These are phyloP conservation scores for Sebastiscus albofasciatus DNA, from an alignment of 2,797 vertebrate genomes.

Conservation along the genomic window DNA sequence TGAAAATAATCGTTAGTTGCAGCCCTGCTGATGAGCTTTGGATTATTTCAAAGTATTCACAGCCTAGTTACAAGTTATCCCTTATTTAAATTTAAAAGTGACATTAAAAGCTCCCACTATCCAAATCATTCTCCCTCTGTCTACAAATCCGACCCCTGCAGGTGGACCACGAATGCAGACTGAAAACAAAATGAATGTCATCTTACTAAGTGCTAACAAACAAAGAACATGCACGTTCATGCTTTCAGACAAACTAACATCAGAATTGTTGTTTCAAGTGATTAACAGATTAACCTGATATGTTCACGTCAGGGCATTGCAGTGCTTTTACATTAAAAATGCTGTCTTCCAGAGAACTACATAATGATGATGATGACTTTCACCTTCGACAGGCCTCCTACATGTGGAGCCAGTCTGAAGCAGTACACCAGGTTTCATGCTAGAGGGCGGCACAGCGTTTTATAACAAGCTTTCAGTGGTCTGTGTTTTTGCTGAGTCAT, in stretches of 20 bases:
- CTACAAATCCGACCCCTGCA: slow-evolving; percentile 7
- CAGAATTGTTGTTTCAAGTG: slow-evolving; percentile 45
- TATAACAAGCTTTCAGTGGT: slow-evolving; percentile 46
- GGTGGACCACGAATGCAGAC: not conserved
- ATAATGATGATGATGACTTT: not conserved
- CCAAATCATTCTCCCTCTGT: not conserved
- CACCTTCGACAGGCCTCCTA: not conserved
- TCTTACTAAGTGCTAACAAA: slow-evolving; percentile 37
- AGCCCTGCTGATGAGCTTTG: slow-evolving; percentile 1
- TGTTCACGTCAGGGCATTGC: slow-evolving; percentile 19
- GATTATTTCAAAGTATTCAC: slow-evolving; percentile 4
- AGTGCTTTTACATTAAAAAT: slow-evolving; percentile 48
- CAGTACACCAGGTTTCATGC: slow-evolving; percentile 45
- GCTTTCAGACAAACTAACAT: slow-evolving; percentile 21
- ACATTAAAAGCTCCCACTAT: slow-evolving; percentile 28
- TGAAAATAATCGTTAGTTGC: not conserved
- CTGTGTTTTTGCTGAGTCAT: slow-evolving; percentile 35
- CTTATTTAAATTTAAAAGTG: slow-evolving; percentile 1
- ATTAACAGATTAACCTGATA: slow-evolving; percentile 48
- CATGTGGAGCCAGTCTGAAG: slow-evolving; percentile 1
- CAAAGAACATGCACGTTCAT: slow-evolving; percentile 2
- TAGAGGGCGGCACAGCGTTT: slow-evolving; percentile 62
- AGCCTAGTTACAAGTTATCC: not conserved
- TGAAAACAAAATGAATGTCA: not conserved
- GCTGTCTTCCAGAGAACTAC: slow-evolving; percentile 24